Conservation (phyloP, 2,888 invertebrate species). For the Notodonta dromedarius region DNA sequence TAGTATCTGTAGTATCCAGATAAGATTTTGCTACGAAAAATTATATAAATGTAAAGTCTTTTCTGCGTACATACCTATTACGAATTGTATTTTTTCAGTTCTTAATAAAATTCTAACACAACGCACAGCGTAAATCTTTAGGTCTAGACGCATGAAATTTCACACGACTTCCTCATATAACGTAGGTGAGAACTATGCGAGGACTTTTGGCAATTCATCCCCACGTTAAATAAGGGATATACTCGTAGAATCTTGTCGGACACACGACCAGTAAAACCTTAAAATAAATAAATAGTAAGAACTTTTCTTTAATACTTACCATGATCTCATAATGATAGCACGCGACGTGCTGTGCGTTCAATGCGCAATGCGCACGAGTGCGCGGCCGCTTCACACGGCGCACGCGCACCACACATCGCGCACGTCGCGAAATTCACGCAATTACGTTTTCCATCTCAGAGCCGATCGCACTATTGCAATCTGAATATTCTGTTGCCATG, state of each 20-base stretch:
- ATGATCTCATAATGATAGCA: conserved; percentile 47
- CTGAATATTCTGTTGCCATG: not conserved
- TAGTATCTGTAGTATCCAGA: too few relatives aligned
- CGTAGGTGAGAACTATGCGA: too few relatives aligned
- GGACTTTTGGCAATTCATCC: too few relatives aligned
- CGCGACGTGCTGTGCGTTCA: conserved; percentile 36
- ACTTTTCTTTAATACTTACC: conserved; percentile 60
- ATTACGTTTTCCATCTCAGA: conserved; percentile 22
- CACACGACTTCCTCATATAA: too few relatives aligned
- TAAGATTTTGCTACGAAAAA: too few relatives aligned
- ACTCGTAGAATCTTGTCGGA: conserved; percentile 29
- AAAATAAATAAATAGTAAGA: conserved; percentile 43
- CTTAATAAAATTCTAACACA: too few relatives aligned
- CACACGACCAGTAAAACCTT: too few relatives aligned
- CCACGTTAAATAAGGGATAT: conserved; percentile 25
- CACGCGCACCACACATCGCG: conserved; percentile 42
- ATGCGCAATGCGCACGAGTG: conserved; percentile 43
- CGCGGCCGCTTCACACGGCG: conserved; percentile 48
- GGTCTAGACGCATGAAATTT: too few relatives aligned
- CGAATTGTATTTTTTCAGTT: too few relatives aligned
- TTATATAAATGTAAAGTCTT: too few relatives aligned
- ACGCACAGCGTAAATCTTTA: too few relatives aligned
- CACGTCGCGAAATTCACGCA: conserved; percentile 47
- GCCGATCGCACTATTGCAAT: conserved; percentile 5
- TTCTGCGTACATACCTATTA: too few relatives aligned